Conservation (phyloP, 37 sponge, comb jelly and placozoan species). For the Beroe forskalii region DNA sequence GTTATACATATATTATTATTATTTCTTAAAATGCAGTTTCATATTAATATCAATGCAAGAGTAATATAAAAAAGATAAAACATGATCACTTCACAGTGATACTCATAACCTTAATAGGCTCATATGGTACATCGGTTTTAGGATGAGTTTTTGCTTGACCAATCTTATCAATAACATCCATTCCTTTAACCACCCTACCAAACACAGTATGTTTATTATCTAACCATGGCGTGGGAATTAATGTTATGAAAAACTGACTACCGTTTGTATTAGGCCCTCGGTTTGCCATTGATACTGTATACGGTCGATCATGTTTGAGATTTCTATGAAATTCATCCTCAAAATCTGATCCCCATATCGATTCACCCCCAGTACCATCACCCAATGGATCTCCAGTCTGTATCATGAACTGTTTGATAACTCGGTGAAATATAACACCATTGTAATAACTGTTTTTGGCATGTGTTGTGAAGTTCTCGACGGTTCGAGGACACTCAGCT, state of each 20-base stretch:
- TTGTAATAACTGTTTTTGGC: conserved; percentile 86
- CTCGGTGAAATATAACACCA: conserved; percentile 89
- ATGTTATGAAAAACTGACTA: conserved; percentile 96
- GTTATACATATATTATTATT: no score
- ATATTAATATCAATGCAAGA: not conserved
- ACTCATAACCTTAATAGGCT: conserved; percentile 91
- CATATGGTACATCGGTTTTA: conserved; percentile 87
- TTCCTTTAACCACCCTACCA: conserved; percentile 88
- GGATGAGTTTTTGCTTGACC: conserved; percentile 81
- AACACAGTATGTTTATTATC: conserved; percentile 98
- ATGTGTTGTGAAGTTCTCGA: conserved; percentile 97
- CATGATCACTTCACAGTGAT: conserved; percentile 75
- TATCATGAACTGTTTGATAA: conserved; percentile 96
- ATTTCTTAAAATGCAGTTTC: not conserved
- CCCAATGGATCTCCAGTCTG: conserved; percentile 97
- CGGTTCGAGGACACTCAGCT: conserved; percentile 91
- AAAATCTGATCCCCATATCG: conserved; percentile 96
- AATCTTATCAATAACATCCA: conserved; percentile 92
- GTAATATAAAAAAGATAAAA: not conserved
- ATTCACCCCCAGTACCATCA: conserved; percentile 92
- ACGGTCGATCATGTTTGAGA: conserved; percentile 90
- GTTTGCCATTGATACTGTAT: conserved; percentile 95
- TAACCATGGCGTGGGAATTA: conserved; percentile 91
- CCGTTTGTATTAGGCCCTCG: conserved; percentile 96
- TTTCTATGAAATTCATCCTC: conserved; percentile 93